phyloP scores from a whole-genome alignment of 2,797 vertebrate species.

The Microctenopoma lineatum region DNA sequence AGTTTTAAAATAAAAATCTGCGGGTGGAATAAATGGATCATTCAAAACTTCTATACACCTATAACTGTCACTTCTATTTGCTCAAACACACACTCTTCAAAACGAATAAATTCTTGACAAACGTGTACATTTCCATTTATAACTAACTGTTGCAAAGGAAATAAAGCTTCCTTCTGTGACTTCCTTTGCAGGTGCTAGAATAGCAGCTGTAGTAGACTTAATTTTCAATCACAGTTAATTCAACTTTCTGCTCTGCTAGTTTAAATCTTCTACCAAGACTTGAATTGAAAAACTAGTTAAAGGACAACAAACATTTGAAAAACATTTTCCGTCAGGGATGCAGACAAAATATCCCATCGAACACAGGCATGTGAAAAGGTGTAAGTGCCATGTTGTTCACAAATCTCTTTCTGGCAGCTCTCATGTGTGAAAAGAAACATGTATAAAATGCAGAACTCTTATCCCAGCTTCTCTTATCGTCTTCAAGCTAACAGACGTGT shows the following conservation, averaged over 20 bases:
- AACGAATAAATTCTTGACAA: slow-evolving; percentile 32
- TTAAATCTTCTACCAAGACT: slow-evolving; percentile 16
- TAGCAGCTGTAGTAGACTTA: slow-evolving; percentile 42
- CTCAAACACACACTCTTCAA: slow-evolving; percentile 14
- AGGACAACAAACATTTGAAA: neutral
- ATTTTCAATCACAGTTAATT: slow-evolving; percentile 36
- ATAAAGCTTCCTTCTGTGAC: slow-evolving; percentile 80
- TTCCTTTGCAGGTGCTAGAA: slow-evolving; percentile 84
- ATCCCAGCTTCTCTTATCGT: slow-evolving; percentile 36
- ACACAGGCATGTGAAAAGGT: slow-evolving; percentile 17
- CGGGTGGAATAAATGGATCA: neutral
- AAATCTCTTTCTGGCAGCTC: slow-evolving; percentile 40
- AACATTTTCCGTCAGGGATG: neutral
- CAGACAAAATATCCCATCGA: slow-evolving; percentile 15
- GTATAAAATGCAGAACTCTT: slow-evolving; percentile 41
- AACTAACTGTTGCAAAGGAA: slow-evolving; percentile 77
- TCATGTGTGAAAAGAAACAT: slow-evolving; percentile 29
- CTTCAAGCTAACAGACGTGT: slow-evolving; percentile 35
- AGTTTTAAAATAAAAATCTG: neutral
- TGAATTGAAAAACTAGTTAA: neutral
- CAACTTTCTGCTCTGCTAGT: neutral
- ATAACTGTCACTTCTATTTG: neutral
- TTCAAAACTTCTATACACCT: neutral
- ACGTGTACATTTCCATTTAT: slow-evolving; percentile 62
- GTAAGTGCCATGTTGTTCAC: slow-evolving; percentile 45